Conservation (phyloP, 2,888 invertebrate species). For the Andrena bicolor region DNA sequence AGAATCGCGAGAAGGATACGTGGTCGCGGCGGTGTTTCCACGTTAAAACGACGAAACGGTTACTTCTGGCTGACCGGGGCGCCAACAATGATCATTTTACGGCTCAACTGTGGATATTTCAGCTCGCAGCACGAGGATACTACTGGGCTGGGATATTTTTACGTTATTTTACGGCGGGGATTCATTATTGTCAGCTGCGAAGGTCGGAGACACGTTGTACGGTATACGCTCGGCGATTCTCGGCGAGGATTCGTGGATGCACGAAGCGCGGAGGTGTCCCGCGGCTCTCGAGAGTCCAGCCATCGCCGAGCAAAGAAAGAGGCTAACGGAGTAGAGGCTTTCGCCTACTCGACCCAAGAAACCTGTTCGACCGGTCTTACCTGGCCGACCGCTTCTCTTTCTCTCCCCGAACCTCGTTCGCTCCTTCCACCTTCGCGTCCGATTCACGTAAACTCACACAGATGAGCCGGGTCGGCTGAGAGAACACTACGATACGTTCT, state of each 20-base stretch:
- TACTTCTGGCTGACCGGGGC: not conserved
- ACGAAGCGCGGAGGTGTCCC: conserved; percentile 62
- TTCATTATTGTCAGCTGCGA: conserved; percentile 61
- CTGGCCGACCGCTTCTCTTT: conserved; percentile 71
- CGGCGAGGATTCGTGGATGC: conserved; percentile 59
- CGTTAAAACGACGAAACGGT: conserved; percentile 9
- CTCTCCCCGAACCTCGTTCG: conserved; percentile 37
- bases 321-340: conserved; percentile 81
- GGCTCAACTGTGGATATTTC: conserved; percentile 26
- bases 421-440: conserved; percentile 46
- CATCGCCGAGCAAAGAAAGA: conserved; percentile 67
- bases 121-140: not conserved
- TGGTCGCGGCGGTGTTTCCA: not conserved
- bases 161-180: conserved; percentile 44
- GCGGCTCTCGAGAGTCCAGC: conserved; percentile 64
- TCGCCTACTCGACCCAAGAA: conserved; percentile 81
- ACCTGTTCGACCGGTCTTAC: conserved; percentile 83
- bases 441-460: conserved; percentile 76
- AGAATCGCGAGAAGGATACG: conserved; percentile 17
- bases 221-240: conserved; percentile 53
- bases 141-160: conserved; percentile 28
- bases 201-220: conserved; percentile 49
- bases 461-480: conserved; percentile 33
- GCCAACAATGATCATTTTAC: conserved; percentile 12
- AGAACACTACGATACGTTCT: conserved; percentile 61